phyloP scores from a whole-genome alignment of 2,888 invertebrate genomes.

The Catocala fraxini region DNA sequence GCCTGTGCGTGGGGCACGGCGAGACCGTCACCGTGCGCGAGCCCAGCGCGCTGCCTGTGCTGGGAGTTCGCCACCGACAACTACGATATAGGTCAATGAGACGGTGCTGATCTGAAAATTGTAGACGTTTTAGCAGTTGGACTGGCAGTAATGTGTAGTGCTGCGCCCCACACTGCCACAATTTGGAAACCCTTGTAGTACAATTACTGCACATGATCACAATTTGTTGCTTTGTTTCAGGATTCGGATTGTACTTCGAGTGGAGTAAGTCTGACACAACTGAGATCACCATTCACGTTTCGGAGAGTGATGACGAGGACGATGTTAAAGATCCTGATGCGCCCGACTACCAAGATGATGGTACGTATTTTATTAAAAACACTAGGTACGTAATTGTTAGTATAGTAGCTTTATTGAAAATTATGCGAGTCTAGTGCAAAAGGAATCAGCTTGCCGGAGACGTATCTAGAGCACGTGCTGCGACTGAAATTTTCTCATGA shows the following conservation, averaged over 20 bases:
- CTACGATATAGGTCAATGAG: conserved; percentile 94
- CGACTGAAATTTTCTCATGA: no score
- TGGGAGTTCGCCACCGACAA: conserved; percentile 99
- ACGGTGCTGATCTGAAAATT: no score
- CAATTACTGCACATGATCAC: no score
- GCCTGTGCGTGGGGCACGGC: conserved; percentile 97
- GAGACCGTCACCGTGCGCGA: conserved; percentile 99
- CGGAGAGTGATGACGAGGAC: conserved; percentile 96
- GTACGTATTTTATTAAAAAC: conserved; percentile 33
- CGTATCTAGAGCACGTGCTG: no score
- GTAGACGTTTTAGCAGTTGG: no score
- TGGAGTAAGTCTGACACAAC: conserved; percentile 96
- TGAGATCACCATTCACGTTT: conserved; percentile 97
- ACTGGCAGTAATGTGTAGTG: no score
- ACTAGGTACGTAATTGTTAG: no score
- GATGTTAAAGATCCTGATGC: conserved; percentile 92
- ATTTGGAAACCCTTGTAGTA: no score
- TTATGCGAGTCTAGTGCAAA: no score
- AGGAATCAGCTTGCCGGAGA: no score
- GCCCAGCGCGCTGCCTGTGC: conserved; percentile 97
- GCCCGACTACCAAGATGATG: conserved; percentile 83
- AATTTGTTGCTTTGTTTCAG: conserved; percentile 59
- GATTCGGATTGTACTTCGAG: conserved; percentile 99
- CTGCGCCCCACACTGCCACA: no score
- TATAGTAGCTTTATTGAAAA: no score